Conservation (phyloP, 2,113 vertebrate genomes). For the Gasterosteus aculeatus region DNA sequence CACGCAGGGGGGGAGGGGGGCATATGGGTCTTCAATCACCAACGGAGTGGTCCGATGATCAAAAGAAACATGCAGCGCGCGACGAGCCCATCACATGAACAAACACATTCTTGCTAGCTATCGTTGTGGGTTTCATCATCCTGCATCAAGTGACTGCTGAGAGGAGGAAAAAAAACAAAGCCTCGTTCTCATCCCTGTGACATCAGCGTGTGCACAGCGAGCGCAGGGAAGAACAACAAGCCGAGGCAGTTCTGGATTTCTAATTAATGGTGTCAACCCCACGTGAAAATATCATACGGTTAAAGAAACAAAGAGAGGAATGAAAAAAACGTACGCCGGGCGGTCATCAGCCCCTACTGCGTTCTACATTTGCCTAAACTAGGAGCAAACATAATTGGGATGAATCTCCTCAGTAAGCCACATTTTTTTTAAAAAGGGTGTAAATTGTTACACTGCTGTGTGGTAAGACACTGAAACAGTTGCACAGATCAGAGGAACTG, state of each 20-base stretch:
- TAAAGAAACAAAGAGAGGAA: conserved; percentile 37
- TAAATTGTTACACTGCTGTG: conserved; percentile 59
- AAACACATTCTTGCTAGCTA: conserved; percentile 79
- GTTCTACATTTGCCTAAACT: conserved; percentile 53
- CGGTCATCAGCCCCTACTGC: conserved; percentile 43
- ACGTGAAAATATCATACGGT: conserved; percentile 22
- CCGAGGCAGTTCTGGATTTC: conserved; percentile 39
- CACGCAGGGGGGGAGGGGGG: conserved; percentile 5
- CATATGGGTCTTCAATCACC: conserved; percentile 63
- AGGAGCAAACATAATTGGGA: conserved; percentile 60
- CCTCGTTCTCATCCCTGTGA: conserved; percentile 70
- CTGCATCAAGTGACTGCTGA: conserved; percentile 76
- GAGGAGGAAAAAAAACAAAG: conserved; percentile 71
- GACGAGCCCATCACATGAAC: conserved; percentile 70
- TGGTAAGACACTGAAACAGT: conserved; percentile 64
- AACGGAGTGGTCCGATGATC: conserved; percentile 61
- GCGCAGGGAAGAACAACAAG: conserved; percentile 46
- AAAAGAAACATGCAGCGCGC: conserved; percentile 66
- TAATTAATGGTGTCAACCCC: conserved; percentile 34
- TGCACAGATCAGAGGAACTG: conserved; percentile 64
- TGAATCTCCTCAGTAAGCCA: conserved; percentile 47
- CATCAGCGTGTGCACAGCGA: conserved; percentile 51
- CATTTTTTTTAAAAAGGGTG: conserved; percentile 26
- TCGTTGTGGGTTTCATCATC: conserved; percentile 83
- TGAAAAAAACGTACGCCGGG: conserved; percentile 35